Percentiles rank a stretch among this genome's conserved stretches.
phyloP scores from a whole-genome alignment of 2,888 invertebrate genomes.

The Eupithecia pulchellata region DNA sequence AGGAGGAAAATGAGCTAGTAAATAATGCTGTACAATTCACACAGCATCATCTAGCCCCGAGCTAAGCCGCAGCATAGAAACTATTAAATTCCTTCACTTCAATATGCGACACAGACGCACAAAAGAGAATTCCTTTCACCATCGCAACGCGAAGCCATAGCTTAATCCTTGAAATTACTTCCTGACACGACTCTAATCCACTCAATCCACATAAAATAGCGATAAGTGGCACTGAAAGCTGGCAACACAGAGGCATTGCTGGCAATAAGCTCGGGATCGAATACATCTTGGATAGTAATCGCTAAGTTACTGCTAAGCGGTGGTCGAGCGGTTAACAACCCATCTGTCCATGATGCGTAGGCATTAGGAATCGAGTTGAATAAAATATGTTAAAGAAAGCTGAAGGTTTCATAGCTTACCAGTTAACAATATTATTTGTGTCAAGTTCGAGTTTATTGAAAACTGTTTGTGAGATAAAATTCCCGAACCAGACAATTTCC shows the following conservation, averaged over 20 bases:
- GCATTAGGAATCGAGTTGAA: neutral
- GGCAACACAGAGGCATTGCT: neutral
- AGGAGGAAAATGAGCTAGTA: no score
- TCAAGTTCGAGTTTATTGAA: neutral
- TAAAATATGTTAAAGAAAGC: neutral
- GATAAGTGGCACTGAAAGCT: neutral
- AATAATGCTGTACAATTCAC: no score
- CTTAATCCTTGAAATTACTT: neutral
- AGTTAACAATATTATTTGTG: neutral
- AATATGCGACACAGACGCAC: neutral
- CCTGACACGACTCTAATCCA: neutral
- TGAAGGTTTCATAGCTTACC: neutral
- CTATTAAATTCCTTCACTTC: neutral
- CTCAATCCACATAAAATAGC: neutral
- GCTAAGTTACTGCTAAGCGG: neutral
- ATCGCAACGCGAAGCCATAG: neutral
- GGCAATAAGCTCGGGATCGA: neutral
- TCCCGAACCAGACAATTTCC: no score
- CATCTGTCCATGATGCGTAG: neutral
- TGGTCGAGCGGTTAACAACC: slow-evolving; percentile 1
- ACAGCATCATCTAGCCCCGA: no score
- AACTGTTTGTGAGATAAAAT: no score
- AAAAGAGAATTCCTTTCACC: neutral
- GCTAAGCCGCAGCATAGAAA: no score
- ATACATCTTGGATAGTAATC: neutral